phyloP scores from a whole-genome alignment of 2,888 invertebrate species.

The Protonemura montana region DNA sequence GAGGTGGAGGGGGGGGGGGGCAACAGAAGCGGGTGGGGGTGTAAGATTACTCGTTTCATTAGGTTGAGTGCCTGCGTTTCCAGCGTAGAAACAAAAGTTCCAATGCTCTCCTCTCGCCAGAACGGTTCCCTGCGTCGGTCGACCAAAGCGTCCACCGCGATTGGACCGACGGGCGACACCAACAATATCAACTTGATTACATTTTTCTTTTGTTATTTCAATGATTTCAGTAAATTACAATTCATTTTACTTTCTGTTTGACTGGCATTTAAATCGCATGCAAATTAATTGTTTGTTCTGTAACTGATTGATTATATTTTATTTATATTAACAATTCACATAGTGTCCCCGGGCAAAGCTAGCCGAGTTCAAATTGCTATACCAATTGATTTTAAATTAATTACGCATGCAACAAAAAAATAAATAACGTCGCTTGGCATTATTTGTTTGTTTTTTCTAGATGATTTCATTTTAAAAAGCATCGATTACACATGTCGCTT shows the following conservation, averaged over 20 bases:
- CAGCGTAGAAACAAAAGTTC: constrained; percentile 27
- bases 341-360: not conserved
- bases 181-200: not conserved
- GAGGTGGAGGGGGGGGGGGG: constrained; percentile 35
- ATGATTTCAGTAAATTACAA: not conserved
- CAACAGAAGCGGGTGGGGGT: constrained; percentile 58
- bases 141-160: not conserved
- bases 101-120: no score
- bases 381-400: not conserved
- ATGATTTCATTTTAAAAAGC: not conserved
- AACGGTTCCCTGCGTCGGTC: no score
- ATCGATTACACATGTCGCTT: not conserved
- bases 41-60: constrained; percentile 66
- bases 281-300: not conserved
- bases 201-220: constrained; percentile 5
- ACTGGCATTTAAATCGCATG: not conserved
- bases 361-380: not conserved
- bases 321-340: not conserved
- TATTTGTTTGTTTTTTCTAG: not conserved
- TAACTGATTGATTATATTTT: constrained; percentile 12
- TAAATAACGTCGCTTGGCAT: not conserved
- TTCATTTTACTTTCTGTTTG: not conserved
- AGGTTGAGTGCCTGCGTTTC: constrained; percentile 63
- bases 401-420: not conserved
- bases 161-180: not conserved